These are phyloP conservation scores for Apamea epomidion DNA, from an alignment of 2,888 invertebrate genomes.

Conservation along the genomic window DNA sequence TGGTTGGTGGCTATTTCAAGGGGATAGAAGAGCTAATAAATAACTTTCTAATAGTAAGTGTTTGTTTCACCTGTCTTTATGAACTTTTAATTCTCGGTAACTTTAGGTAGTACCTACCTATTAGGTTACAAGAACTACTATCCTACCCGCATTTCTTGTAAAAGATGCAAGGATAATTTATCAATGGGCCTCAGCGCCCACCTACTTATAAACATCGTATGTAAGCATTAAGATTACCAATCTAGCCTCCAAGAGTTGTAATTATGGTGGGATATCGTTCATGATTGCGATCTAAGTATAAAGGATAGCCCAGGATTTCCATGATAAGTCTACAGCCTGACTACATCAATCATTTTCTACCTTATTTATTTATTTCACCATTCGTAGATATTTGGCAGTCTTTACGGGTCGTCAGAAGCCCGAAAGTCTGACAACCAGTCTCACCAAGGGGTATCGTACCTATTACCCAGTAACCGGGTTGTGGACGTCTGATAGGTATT, in stretches of 20 bases:
- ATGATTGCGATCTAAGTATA: neutral
- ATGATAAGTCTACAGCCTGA: no score
- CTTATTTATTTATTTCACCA: no score
- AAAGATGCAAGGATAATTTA: neutral
- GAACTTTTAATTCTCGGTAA: neutral
- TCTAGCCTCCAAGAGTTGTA: neutral
- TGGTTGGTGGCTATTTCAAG: slow-evolving; percentile 25
- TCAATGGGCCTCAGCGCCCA: neutral
- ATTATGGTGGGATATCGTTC: neutral
- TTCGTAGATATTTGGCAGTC: no score
- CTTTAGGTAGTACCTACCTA: neutral
- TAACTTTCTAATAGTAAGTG: neutral
- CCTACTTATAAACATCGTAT: neutral
- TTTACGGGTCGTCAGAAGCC: no score
- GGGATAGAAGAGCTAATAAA: neutral
- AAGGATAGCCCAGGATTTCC: neutral
- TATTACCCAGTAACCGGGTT: no score
- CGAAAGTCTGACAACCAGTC: no score
- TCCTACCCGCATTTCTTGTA: neutral
- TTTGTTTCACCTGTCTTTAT: neutral
- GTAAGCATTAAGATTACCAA: neutral
- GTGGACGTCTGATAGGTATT: no score
- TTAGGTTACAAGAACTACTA: neutral
- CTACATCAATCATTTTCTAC: no score
- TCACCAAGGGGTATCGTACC: no score